Base-by-base conservation (phyloP, 2,888 invertebrate species). In the Hermaeophaga mercurialis region DNA sequence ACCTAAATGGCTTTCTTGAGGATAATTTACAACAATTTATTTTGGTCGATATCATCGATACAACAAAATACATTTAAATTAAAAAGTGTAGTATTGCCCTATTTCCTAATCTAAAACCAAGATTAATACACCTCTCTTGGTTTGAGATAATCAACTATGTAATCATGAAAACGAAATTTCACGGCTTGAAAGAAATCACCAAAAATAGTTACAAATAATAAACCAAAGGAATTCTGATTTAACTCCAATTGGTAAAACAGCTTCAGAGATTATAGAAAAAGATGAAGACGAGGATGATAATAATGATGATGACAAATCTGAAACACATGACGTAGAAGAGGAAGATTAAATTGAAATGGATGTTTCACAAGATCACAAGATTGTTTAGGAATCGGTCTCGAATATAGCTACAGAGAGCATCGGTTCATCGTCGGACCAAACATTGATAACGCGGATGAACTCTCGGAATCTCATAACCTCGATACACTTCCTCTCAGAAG, bases 91-190 rank as follows among this genome's bases (percentile, higher is more conserved):
- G 67, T 61, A 58, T 74, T 47, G 86, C 86, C n/a, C 75, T 86
- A 58, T 90, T 89, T 80, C 89, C 90, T 3, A 84, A 83, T 63
- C 77, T 90, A 24, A 81, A 84, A 33, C 90, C 90, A 0, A 82
- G 84, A 66, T 80, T 87, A 54, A 84, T 85, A 0, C 88, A 89
- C 77, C 82, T 86, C 3, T 77, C 87, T 45, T 90, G 90, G 90
- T 88, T 90, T 70, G 85, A 85, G 85, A 87, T 9, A 88, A 88
- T 70, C 83, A 82, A 60, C 87, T 89, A 0, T 84, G 84, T 58
- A 88, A 88, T 67, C 90, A 90, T 71, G 90, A 90, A 75, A 83
- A 82, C 11, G 90, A 90, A 75, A 81, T 90, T 1, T 76, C 83
- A 22, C 84, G 85, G 63, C 77, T 89, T 44, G 91, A 91, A 77